Conservation (phyloP, 2,797 vertebrate genomes). For the Lutjanus argentimaculatus region DNA sequence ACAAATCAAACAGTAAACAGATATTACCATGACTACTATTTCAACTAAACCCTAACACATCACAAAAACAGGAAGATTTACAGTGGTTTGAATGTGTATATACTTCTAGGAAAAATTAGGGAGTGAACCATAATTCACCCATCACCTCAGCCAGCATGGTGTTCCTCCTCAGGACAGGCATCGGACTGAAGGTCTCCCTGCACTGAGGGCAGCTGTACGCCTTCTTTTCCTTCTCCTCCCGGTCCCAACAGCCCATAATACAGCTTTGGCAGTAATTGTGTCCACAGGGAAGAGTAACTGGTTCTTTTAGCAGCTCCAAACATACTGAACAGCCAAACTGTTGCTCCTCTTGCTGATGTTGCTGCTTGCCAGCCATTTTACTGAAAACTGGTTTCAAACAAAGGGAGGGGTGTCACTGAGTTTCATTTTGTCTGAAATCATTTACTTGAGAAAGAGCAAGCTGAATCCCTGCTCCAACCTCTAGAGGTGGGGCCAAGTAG, state of each 20-base stretch:
- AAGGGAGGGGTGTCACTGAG: too few relatives aligned
- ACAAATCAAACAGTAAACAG: too few relatives aligned
- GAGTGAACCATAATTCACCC: too few relatives aligned
- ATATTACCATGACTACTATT: too few relatives aligned
- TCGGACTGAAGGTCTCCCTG: conserved; percentile 19
- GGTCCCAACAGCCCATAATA: conserved; percentile 19
- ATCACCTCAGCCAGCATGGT: conserved; percentile 46
- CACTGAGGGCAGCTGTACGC: conserved; percentile 27
- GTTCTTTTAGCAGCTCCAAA: neutral
- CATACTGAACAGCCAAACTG: conserved; percentile 31
- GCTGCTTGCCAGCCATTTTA: neutral
- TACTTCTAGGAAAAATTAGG: too few relatives aligned
- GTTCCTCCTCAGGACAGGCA: conserved; percentile 38
- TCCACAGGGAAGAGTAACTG: conserved; percentile 21
- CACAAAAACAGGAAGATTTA: too few relatives aligned
- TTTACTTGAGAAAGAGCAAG: too few relatives aligned
- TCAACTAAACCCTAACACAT: too few relatives aligned
- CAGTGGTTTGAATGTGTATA: too few relatives aligned
- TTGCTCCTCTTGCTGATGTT: neutral
- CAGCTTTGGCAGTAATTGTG: conserved; percentile 28
- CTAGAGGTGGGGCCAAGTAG: too few relatives aligned
- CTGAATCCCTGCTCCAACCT: too few relatives aligned
- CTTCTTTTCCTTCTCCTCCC: neutral
- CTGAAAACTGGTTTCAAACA: neutral
- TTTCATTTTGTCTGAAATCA: too few relatives aligned